phyloP scores from a whole-genome alignment of 2,888 invertebrate species.

The Eupithecia abbreviata region DNA sequence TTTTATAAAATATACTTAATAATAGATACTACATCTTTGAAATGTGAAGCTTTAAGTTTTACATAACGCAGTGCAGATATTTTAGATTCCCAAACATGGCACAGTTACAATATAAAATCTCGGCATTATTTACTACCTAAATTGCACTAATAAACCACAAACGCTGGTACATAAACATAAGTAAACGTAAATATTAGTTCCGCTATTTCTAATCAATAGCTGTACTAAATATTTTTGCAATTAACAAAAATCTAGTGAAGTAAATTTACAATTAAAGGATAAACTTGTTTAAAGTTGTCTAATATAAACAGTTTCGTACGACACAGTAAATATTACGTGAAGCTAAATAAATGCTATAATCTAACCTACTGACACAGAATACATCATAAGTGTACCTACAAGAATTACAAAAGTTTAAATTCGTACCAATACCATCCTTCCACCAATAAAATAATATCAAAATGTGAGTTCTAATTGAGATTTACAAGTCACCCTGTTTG shows the following conservation, averaged over 20 bases:
- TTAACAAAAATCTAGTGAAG: not conserved
- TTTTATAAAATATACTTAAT: slow-evolving; percentile 60
- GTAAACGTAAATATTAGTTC: not conserved
- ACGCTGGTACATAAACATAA: slow-evolving; percentile 3
- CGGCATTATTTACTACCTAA: slow-evolving; percentile 53
- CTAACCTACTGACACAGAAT: slow-evolving; percentile 17
- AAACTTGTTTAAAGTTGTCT: not conserved
- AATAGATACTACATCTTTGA: slow-evolving; percentile 50
- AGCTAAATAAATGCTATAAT: slow-evolving; percentile 32
- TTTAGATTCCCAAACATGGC: slow-evolving; percentile 65
- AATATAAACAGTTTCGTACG: slow-evolving; percentile 4
- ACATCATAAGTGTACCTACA: slow-evolving; percentile 28
- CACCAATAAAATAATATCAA: slow-evolving; percentile 45
- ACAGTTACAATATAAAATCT: slow-evolving; percentile 59
- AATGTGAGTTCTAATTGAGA: slow-evolving; percentile 43
- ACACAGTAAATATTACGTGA: slow-evolving; percentile 15
- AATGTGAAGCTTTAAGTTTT: slow-evolving; percentile 49
- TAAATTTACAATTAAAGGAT: slow-evolving; percentile 5
- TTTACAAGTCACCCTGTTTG: slow-evolving; percentile 47
- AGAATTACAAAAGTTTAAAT: slow-evolving; percentile 40
- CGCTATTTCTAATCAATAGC: not conserved
- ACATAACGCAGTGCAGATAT: slow-evolving; percentile 52
- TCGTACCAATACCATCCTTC: slow-evolving; percentile 46
- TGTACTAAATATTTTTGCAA: not conserved
- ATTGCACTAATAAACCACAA: slow-evolving; percentile 58